Conservation (phyloP, 2,888 invertebrate species). For the Polydesmus complanatus region DNA sequence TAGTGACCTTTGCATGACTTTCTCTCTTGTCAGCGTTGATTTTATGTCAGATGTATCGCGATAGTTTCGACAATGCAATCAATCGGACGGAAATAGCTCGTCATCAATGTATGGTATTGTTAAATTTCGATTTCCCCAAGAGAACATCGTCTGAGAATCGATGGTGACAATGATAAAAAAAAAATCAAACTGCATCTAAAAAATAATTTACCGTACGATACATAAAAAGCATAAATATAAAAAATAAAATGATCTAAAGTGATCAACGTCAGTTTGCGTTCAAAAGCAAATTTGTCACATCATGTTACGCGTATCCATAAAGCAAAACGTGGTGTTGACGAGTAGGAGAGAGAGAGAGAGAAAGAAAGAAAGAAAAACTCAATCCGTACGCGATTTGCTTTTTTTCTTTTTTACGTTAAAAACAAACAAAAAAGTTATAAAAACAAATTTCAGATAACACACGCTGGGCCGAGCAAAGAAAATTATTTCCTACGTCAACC, state of each 20-base stretch:
- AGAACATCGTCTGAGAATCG: not conserved
- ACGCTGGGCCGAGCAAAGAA: not conserved
- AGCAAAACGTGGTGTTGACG: not conserved
- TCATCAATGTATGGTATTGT: not conserved
- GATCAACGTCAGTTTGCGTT: not conserved
- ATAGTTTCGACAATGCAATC: not conserved
- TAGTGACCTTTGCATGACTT: too few species aligned
- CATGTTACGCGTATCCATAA: not conserved
- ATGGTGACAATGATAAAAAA: not conserved
- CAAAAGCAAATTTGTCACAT: not conserved
- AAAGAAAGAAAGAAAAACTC: too few species aligned
- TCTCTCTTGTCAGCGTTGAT: too few species aligned
- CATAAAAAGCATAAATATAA: not conserved
- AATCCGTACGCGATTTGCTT: too few species aligned
- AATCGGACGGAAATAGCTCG: not conserved
- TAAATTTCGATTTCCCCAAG: not conserved
- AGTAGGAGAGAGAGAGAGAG: too few species aligned
- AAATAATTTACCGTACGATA: not conserved
- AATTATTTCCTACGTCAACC: not conserved
- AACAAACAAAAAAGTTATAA: not conserved
- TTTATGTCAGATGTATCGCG: too few species aligned
- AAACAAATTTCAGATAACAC: not conserved
- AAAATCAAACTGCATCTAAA: not conserved
- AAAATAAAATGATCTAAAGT: not conserved
- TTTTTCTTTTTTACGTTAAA: too few species aligned